Evolutionary conservation across 92 coral and sea anemone species (phyloP).

Genomic region (Desmophyllum pertusum): DNA sequence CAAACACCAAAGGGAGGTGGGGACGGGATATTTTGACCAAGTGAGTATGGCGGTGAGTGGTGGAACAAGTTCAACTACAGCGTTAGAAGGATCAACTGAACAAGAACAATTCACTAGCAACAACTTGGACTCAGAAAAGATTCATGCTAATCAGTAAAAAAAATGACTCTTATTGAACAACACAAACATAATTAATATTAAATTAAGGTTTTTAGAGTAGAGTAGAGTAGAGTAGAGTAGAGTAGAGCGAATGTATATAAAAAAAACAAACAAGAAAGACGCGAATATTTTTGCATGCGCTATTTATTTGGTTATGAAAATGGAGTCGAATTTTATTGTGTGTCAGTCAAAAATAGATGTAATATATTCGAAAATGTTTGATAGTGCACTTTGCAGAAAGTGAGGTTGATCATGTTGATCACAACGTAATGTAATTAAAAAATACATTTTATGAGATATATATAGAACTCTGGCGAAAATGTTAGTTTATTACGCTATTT

Average conservation of each 20-base stretch:
- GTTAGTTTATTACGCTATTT: no score
- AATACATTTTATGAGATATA: no score
- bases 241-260: not conserved
- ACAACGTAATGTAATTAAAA: no score
- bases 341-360: not conserved
- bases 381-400: not conserved
- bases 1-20: conserved; percentile 97
- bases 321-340: not conserved
- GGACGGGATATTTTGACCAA: conserved; percentile 92
- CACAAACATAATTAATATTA: not conserved
- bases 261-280: not conserved
- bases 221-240: no score
- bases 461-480: no score
- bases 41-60: conserved; percentile 90
- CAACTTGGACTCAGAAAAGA: conserved; percentile 4
- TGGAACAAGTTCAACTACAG: conserved; percentile 90
- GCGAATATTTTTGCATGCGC: not conserved
- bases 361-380: not conserved
- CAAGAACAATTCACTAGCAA: conserved; percentile 82
- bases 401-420: not conserved
- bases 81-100: conserved; percentile 93
- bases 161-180: not conserved
- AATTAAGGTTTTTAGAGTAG: not conserved
- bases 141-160: conserved; percentile 1
- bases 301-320: not conserved